A percentile compares a stretch with the other conserved stretches of the same genome.
These are phyloP conservation scores for Polyergus mexicanus DNA, from an alignment of 1,140 invertebrate genomes.

Conservation along the genomic window DNA sequence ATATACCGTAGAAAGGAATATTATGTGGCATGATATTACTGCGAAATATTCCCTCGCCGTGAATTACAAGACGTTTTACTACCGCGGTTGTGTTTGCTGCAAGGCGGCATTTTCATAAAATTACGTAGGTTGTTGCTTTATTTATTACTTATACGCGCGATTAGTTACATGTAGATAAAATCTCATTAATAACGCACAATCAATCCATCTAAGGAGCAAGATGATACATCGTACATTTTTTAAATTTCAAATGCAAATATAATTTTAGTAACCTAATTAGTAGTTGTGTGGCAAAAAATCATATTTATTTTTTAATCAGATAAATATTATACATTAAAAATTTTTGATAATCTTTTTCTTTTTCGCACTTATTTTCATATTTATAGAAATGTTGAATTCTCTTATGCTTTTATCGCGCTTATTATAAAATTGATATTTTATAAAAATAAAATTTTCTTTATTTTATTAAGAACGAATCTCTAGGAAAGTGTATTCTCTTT, in stretches of 20 bases:
- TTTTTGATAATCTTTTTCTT: not conserved
- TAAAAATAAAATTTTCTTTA: not conserved
- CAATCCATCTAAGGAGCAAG: not conserved
- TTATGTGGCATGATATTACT: slow-evolving; percentile 44
- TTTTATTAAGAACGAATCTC: not conserved
- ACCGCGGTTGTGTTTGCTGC: slow-evolving; percentile 30
- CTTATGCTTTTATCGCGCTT: not conserved
- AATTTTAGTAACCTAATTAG: not conserved
- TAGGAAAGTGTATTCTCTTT: not conserved
- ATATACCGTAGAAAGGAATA: slow-evolving; percentile 43
- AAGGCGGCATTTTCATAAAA: slow-evolving; percentile 36
- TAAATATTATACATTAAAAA: not conserved
- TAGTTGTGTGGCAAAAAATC: not conserved
- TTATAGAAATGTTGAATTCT: slow-evolving; percentile 22
- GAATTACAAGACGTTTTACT: slow-evolving; percentile 54
- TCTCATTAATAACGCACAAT: not conserved
- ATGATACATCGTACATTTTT: not conserved
- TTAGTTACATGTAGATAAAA: slow-evolving; percentile 17
- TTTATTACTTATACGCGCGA: slow-evolving; percentile 16
- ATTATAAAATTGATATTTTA: not conserved
- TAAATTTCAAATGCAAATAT: not conserved
- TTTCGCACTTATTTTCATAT: not conserved
- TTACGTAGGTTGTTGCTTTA: slow-evolving; percentile 37
- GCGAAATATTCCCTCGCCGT: slow-evolving; percentile 40
- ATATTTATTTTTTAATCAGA: not conserved